phyloP scores from a whole-genome alignment of 2,113 vertebrate species.

The Zosterops pallidus region DNA sequence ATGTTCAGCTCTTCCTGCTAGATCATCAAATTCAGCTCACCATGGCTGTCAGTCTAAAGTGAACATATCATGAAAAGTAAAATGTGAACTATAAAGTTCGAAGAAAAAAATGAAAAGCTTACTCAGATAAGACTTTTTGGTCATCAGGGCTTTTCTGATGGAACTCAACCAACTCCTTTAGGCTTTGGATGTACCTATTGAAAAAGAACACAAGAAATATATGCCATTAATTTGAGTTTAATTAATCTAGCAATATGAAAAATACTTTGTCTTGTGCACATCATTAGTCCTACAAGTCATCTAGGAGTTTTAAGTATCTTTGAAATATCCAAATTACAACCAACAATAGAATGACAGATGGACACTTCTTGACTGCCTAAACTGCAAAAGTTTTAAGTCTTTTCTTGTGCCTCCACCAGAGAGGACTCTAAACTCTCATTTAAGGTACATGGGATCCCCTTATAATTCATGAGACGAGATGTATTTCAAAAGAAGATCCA shows the following conservation, averaged over 20 bases:
- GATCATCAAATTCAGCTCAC: neutral
- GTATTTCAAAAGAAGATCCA: neutral
- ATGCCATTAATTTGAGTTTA: neutral
- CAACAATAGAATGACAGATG: neutral
- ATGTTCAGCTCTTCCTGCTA: neutral
- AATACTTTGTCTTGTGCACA: neutral
- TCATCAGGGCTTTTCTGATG: constrained; percentile 87
- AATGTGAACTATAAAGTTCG: constrained; percentile 44
- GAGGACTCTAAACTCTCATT: neutral
- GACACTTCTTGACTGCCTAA: neutral
- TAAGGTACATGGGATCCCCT: fast-evolving
- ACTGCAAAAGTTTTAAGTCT: neutral
- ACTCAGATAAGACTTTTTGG: constrained; percentile 86
- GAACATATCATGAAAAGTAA: neutral
- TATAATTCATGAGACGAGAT: neutral
- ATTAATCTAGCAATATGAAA: neutral
- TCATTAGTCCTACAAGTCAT: neutral
- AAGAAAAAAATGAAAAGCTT: constrained; percentile 69
- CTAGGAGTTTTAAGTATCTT: neutral
- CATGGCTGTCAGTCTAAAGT: neutral
- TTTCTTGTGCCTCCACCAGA: neutral
- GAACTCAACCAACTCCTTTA: constrained; percentile 92
- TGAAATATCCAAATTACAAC: neutral
- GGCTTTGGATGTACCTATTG: constrained; percentile 84
- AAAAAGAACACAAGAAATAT: neutral